These are phyloP conservation scores for Plagodis pulveraria DNA, from an alignment of 2,888 invertebrate genomes.

Conservation along the genomic window DNA sequence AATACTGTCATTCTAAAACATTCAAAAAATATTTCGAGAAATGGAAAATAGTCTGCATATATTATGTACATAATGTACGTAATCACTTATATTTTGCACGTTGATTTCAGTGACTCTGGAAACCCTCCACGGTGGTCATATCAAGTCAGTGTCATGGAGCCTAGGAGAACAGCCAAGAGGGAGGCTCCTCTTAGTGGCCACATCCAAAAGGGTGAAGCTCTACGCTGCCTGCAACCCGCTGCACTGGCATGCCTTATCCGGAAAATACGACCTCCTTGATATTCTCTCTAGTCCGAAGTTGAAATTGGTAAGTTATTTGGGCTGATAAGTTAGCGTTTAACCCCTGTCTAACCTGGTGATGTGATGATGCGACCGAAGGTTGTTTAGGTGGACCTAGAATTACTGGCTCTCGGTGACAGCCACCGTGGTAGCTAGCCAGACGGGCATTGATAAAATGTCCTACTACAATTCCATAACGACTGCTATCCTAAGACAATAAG, in stretches of 20 bases:
- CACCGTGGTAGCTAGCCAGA: no score
- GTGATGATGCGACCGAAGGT: no score
- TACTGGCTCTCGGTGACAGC: no score
- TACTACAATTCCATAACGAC: no score
- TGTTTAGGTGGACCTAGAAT: no score
- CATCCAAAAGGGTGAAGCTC: slow-evolving; percentile 85
- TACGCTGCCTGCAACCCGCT: slow-evolving; percentile 87
- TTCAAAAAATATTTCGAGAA: no score
- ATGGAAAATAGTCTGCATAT: no score
- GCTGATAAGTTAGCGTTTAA: neutral
- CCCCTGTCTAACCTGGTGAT: no score
- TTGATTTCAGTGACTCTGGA: slow-evolving; percentile 86
- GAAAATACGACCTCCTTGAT: slow-evolving; percentile 84
- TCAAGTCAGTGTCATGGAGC: slow-evolving; percentile 86
- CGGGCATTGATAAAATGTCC: no score
- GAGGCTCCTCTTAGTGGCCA: slow-evolving; percentile 83
- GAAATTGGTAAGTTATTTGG: slow-evolving; percentile 80
- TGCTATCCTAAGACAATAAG: no score
- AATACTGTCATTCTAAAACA: no score
- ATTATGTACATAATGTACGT: no score
- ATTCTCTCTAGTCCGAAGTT: slow-evolving; percentile 80
- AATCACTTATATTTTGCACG: neutral
- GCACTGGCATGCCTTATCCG: slow-evolving; percentile 86
- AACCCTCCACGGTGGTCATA: slow-evolving; percentile 83
- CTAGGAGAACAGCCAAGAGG: slow-evolving; percentile 83